Percentiles rank a stretch among this genome's conserved stretches.
Evolutionary conservation across 2,888 invertebrate genomes (phyloP).

Genomic region (Seira sanloemensis): DNA sequence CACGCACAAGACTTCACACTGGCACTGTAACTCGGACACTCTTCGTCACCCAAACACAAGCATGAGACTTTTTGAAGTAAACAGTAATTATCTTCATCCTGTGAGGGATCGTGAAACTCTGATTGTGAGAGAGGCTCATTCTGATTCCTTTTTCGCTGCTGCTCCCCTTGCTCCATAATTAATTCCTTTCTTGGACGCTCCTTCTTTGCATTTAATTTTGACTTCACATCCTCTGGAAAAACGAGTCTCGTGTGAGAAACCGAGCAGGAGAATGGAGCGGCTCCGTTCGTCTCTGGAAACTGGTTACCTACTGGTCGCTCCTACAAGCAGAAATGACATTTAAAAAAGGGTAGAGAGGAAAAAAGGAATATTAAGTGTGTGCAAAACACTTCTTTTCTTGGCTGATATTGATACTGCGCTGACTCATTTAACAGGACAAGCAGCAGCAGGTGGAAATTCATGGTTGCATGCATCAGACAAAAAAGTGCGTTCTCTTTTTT

Average conservation of each 20-base stretch:
- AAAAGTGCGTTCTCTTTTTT: background rate
- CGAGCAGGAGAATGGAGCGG: slow-evolving; percentile 54
- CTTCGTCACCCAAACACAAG: slow-evolving; percentile 28
- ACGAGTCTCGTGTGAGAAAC: slow-evolving; percentile 58
- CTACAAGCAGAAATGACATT: slow-evolving; percentile 52
- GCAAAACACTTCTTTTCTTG: background rate
- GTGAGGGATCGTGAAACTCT: background rate
- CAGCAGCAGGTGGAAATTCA: slow-evolving; percentile 52
- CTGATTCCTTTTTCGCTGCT: no score
- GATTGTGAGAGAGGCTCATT: slow-evolving; percentile 4
- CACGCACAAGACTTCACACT: background rate
- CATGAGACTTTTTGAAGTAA: slow-evolving; percentile 33
- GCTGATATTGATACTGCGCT: background rate
- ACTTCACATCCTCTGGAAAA: slow-evolving; percentile 49
- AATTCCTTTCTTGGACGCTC: background rate
- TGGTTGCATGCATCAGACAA: slow-evolving; percentile 39
- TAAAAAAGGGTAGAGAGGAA: slow-evolving; percentile 5
- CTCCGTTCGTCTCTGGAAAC: slow-evolving; percentile 62
- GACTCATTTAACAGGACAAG: slow-evolving; percentile 9
- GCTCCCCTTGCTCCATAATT: slow-evolving; percentile 21
- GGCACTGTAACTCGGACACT: background rate
- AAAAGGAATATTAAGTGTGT: slow-evolving; percentile 18
- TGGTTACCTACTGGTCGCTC: slow-evolving; percentile 58
- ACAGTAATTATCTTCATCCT: slow-evolving; percentile 45
- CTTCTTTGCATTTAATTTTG: background rate